These are phyloP conservation scores for Calycopis cecrops DNA, from an alignment of 1,140 invertebrate genomes.

Conservation along the genomic window DNA sequence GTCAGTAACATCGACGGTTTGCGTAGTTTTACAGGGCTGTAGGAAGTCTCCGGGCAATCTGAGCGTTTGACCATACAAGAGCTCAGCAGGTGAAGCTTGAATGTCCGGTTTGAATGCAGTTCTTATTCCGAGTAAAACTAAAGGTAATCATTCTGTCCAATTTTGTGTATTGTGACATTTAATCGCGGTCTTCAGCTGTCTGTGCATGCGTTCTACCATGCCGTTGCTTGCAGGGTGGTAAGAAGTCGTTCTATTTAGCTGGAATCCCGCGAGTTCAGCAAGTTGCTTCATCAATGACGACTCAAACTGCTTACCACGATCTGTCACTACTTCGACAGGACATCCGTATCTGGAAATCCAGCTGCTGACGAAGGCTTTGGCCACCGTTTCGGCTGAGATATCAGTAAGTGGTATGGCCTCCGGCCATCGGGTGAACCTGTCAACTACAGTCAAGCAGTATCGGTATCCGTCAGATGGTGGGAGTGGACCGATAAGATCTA, in stretches of 20 bases:
- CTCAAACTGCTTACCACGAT: constrained; percentile 4
- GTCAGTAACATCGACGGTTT: not conserved
- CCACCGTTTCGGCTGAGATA: not conserved
- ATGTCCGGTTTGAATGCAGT: not conserved
- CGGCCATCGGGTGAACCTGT: not conserved
- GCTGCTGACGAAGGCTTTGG: not conserved
- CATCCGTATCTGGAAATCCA: not conserved
- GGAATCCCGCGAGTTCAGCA: not conserved
- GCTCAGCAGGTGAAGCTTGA: not conserved
- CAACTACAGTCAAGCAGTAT: not conserved
- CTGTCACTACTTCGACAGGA: not conserved
- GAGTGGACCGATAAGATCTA: not conserved
- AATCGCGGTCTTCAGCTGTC: not conserved
- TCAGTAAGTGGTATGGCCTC: not conserved
- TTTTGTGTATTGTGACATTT: not conserved
- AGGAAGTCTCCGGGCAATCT: not conserved
- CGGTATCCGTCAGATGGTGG: not conserved
- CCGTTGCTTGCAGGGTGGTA: not conserved
- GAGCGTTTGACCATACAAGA: not conserved
- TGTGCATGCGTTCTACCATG: not conserved
- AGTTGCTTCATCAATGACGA: not conserved
- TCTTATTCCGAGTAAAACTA: not conserved
- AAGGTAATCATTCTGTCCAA: not conserved
- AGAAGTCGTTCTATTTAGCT: not conserved
- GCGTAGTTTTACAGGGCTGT: not conserved